A percentile compares a stretch with the other conserved stretches of the same genome.
phyloP scores from a whole-genome alignment of 2,113 vertebrate genomes.

The Actenoides lindsayi region DNA sequence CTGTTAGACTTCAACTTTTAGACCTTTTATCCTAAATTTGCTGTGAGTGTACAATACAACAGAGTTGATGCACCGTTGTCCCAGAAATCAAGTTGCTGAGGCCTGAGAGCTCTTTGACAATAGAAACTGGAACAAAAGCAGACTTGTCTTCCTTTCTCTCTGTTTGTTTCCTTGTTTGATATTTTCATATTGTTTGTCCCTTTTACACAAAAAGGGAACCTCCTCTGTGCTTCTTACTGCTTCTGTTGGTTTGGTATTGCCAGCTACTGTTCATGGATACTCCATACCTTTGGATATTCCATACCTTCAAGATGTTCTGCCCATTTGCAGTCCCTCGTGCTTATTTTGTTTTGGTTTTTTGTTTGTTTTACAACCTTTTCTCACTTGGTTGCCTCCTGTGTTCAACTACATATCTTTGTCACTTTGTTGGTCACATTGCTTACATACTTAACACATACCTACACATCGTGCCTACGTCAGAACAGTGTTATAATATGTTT shows the following conservation, averaged over 20 bases:
- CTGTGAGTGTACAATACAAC: neutral
- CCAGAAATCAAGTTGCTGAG: neutral
- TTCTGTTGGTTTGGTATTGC: neutral
- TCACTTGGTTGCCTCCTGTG: neutral
- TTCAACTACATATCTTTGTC: neutral
- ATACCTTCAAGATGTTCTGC: neutral
- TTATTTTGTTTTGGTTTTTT: neutral
- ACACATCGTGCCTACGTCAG: neutral
- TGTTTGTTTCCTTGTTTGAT: neutral
- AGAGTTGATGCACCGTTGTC: neutral
- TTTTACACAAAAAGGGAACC: rapidly evolving
- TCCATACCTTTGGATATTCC: neutral
- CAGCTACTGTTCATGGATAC: neutral
- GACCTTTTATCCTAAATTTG: neutral
- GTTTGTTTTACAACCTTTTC: neutral
- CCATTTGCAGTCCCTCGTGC: neutral
- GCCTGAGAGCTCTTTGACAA: neutral
- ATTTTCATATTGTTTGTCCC: neutral
- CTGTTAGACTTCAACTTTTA: neutral
- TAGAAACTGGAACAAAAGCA: neutral
- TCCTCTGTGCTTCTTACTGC: neutral
- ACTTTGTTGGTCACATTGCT: neutral
- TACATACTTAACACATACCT: neutral
- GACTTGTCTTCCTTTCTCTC: neutral
- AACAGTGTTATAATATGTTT: neutral